Conservation (phyloP, 2,888 invertebrate genomes). For the Odontothrips loti region DNA sequence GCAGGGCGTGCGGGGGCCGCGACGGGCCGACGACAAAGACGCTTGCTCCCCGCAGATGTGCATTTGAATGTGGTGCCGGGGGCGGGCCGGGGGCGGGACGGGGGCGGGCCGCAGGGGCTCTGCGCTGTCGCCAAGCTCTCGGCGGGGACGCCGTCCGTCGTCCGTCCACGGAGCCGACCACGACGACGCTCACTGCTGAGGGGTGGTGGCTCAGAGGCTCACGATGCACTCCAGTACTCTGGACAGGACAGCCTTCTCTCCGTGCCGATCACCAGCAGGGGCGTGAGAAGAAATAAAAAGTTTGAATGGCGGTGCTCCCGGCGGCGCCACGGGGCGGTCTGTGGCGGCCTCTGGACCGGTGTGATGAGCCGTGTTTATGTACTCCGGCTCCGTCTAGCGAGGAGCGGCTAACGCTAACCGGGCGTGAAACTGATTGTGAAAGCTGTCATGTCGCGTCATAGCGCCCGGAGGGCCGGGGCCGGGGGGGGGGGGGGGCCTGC, state of each 20-base stretch:
- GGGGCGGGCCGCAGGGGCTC: background rate
- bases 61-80: slow-evolving; percentile 12
- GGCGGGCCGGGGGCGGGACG: slow-evolving; percentile 1
- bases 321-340: background rate
- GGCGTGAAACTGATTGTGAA: slow-evolving; percentile 19
- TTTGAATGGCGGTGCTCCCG: background rate
- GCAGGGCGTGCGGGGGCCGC: background rate
- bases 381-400: too few species aligned
- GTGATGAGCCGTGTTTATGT: too few species aligned
- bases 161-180: too few species aligned
- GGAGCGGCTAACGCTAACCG: background rate
- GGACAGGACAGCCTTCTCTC: too few species aligned
- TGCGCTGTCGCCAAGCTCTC: too few species aligned
- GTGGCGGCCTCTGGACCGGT: too few species aligned
- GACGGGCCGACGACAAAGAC: background rate
- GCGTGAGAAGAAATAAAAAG: too few species aligned
- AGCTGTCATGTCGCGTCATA: slow-evolving; percentile 15
- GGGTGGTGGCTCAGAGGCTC: too few species aligned
- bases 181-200: too few species aligned
- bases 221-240: too few species aligned
- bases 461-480: background rate
- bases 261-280: too few species aligned
- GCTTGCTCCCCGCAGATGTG: slow-evolving; percentile 1
- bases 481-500: background rate
- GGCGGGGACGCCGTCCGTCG: too few species aligned